Base-by-base conservation (phyloP, 1,140 invertebrate genomes). In the Psilanteris sp. region DNA sequence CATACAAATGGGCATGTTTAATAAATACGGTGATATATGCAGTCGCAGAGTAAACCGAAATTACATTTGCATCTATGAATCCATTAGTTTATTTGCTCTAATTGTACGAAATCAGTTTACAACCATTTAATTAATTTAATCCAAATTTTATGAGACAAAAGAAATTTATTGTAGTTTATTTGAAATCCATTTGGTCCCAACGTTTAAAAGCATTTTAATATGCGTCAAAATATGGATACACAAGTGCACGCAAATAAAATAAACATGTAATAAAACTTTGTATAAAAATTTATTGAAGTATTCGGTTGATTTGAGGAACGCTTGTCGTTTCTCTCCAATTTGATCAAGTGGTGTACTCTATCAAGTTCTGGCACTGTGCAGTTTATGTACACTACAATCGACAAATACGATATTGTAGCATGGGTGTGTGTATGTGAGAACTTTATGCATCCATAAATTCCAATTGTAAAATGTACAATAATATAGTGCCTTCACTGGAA, bases 401-500 rank as follows among this genome's bases (percentile, higher is more conserved):
- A 57, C 52, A 64, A 66, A 66, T 50, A 54, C 29, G 68, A 64
- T 57, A 57, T 11, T 61, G 31, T 32, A 37, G 16, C 9, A 24
- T 5, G 20, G 26, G 39, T 57, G 37, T 57, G 37, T 59, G 32
- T 27, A 41, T n/a, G 46, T 24, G 36, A 48, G 16, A 66, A 74
- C 52, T 74, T 67, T 59, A 61, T 59, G 62, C 34, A 32, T 52
- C 26, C 55, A 67, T 67, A 61, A 67, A 74, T 62, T 55, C 39
- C 36, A 41, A 48, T 61, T 67, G 29, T 48, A 48, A 62, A 74
- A 46, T 62, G 46, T 43, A 27, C 37, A 66, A 66, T 62, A 39
- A 37, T 46, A 43, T 20, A 46, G 6, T 27, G 20, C 13, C 13
- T n/a, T 31, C 27, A 32, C 13, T 52, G 8, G 15, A 44, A 22